phyloP scores from a whole-genome alignment of 2,113 vertebrate species.

The Equus quagga region DNA sequence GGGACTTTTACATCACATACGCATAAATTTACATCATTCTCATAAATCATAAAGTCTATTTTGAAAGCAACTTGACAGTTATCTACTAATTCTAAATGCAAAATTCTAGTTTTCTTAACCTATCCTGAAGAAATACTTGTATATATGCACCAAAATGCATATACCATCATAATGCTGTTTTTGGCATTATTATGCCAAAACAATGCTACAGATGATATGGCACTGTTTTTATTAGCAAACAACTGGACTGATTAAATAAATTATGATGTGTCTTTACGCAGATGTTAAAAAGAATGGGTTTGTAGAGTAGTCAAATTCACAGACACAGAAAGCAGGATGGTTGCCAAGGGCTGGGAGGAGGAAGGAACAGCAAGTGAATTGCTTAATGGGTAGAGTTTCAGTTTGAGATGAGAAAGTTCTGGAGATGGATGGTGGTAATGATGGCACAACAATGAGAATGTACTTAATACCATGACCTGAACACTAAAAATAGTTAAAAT shows the following conservation, averaged over 20 bases:
- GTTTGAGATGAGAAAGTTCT: not conserved
- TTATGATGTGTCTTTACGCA: not conserved
- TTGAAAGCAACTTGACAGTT: slow-evolving; percentile 5
- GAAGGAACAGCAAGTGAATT: not conserved
- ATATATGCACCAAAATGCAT: not conserved
- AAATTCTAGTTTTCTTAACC: slow-evolving; percentile 21
- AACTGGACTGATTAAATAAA: not conserved
- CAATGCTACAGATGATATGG: not conserved
- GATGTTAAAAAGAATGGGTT: not conserved
- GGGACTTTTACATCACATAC: not conserved
- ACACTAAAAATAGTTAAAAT: not conserved
- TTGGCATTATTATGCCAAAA: too few species aligned
- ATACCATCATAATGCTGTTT: too few species aligned
- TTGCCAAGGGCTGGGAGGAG: not conserved
- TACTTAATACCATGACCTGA: not conserved
- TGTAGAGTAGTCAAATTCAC: not conserved
- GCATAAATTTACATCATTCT: not conserved
- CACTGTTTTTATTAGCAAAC: not conserved
- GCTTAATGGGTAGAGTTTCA: not conserved
- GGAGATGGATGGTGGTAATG: not conserved
- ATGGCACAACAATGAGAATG: not conserved
- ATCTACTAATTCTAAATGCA: not conserved
- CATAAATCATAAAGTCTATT: not conserved
- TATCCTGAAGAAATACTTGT: slow-evolving; percentile 7
- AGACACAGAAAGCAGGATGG: not conserved